phyloP scores from a whole-genome alignment of 2,113 vertebrate genomes.

The Ochotona curzoniae region DNA sequence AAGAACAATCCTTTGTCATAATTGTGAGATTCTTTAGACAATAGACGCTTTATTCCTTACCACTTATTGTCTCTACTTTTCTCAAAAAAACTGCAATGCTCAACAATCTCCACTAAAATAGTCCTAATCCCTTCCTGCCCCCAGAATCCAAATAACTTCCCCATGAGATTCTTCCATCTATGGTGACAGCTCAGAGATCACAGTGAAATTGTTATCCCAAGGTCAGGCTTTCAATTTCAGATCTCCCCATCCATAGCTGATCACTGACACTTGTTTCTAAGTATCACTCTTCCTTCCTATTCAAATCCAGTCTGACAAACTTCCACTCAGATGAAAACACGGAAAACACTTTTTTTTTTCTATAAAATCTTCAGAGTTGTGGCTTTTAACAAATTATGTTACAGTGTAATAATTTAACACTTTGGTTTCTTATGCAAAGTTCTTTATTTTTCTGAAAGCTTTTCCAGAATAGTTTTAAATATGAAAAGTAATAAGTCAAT shows the following conservation, averaged over 20 bases:
- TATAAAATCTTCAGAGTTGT: neutral
- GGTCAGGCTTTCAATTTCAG: neutral
- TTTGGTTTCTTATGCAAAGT: neutral
- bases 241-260: neutral
- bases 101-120: neutral
- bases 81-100: neutral
- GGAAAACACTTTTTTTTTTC: neutral
- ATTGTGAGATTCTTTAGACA: neutral
- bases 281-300: neutral
- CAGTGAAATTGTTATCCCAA: neutral
- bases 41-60: neutral
- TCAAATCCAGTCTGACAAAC: no score
- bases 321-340: neutral
- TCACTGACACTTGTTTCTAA: neutral
- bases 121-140: neutral
- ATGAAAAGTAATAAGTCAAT: no score
- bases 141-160: neutral
- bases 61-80: neutral
- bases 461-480: no score
- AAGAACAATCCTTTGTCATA: neutral
- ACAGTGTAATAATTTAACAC: neutral
- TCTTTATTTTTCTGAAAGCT: neutral
- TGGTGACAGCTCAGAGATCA: fast-evolving
- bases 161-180: neutral
- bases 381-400: neutral